Evolutionary conservation across 2,797 vertebrate genomes (phyloP).

Genomic region (Simalia tracyae): DNA sequence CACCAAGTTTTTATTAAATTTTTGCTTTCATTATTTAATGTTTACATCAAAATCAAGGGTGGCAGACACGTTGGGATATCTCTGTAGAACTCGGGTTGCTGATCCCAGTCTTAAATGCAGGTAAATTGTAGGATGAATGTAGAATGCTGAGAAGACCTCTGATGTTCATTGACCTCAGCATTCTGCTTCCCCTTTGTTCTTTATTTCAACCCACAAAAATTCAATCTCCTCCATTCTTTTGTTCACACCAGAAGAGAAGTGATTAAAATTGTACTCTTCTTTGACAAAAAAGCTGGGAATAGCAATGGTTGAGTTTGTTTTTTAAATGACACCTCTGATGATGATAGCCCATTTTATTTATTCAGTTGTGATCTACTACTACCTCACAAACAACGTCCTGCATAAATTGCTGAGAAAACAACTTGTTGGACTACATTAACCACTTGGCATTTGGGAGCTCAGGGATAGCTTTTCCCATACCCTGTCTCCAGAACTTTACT

Average conservation of each 20-base stretch:
- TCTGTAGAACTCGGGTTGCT: not conserved
- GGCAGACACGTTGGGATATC: not conserved
- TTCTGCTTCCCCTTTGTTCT: not conserved
- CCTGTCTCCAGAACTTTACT: not conserved
- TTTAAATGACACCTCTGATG: not conserved
- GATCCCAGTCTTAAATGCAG: not conserved
- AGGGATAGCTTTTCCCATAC: not conserved
- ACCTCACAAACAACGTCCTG: constrained; percentile 12
- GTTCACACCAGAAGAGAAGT: not conserved
- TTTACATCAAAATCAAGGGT: not conserved
- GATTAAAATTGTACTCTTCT: not conserved
- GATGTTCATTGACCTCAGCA: not conserved
- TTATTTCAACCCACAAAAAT: not conserved
- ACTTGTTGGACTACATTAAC: not conserved
- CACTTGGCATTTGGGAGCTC: not conserved
- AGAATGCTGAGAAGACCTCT: not conserved
- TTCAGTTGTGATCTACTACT: constrained; percentile 15
- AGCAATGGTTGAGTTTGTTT: not conserved
- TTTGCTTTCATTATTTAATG: not conserved
- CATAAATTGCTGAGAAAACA: accelerated
- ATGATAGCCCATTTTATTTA: not conserved
- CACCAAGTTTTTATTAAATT: not conserved
- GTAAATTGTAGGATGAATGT: not conserved
- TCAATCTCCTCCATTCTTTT: not conserved
- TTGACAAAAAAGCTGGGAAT: not conserved